Percentiles rank a stretch among this genome's conserved stretches.
Conservation (phyloP, 2,797 vertebrate genomes). For the Sebastes matsubarae region DNA sequence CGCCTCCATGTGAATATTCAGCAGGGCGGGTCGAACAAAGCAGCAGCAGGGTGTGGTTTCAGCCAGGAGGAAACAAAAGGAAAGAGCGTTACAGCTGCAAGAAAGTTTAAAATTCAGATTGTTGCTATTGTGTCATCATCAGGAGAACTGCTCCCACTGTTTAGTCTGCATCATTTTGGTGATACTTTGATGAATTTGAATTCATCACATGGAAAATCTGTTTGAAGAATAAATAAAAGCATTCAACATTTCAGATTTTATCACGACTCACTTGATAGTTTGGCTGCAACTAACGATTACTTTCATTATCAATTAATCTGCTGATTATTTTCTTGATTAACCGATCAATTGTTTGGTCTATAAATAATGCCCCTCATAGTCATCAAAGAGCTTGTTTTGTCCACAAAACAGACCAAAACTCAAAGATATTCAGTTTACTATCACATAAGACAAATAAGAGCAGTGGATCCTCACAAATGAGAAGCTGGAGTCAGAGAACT, state of each 20-base stretch:
- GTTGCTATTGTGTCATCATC: not conserved
- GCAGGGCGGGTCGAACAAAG: conserved; percentile 63
- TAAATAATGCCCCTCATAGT: not conserved
- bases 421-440: not conserved
- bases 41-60: conserved; percentile 72
- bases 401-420: too few species aligned
- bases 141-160: not conserved
- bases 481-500: not conserved
- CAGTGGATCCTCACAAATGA: rapidly evolving
- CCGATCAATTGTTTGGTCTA: not conserved
- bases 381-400: not conserved
- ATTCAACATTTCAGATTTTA: not conserved
- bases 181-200: not conserved
- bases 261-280: not conserved
- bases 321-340: not conserved
- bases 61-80: conserved; percentile 54
- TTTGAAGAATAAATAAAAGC: not conserved
- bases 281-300: not conserved
- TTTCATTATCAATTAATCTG: not conserved
- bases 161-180: not conserved
- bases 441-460: not conserved
- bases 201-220: not conserved
- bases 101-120: conserved; percentile 42
- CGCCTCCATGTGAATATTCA: conserved; percentile 72
- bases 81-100: conserved; percentile 14